Conservation (phyloP, 2,797 vertebrate genomes). For the Australoheros facetus region DNA sequence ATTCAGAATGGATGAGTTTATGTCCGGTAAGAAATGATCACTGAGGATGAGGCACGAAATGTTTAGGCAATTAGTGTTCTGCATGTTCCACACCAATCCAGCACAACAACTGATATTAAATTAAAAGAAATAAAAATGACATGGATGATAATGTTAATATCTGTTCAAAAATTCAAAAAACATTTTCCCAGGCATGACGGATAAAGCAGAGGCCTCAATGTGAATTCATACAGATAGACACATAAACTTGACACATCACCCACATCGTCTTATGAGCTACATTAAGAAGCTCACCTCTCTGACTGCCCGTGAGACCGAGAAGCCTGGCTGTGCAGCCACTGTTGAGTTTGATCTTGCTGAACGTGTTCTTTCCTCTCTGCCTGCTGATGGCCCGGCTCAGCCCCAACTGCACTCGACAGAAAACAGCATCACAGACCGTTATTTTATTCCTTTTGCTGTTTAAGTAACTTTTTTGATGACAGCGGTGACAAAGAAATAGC, state of each 20-base stretch:
- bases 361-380: constrained; percentile 20
- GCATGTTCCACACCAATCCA: neutral
- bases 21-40: constrained; percentile 87
- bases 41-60: constrained; percentile 41
- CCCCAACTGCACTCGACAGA: constrained; percentile 57
- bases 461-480: constrained; percentile 1
- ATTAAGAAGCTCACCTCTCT: constrained; percentile 80
- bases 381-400: constrained; percentile 20
- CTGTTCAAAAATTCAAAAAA: too few relatives aligned
- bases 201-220: neutral
- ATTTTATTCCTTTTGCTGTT: neutral
- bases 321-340: constrained; percentile 79
- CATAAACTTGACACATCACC: neutral
- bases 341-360: constrained; percentile 73
- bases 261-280: neutral
- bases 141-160: neutral
- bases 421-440: constrained; percentile 40
- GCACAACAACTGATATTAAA: neutral
- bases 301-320: constrained; percentile 70
- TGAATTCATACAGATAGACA: neutral
- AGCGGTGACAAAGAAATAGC: neutral
- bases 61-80: neutral
- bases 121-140: neutral
- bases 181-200: too few relatives aligned
- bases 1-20: constrained; percentile 82